Base-by-base conservation (phyloP, 2,888 invertebrate species). In the Microchrysa polita region DNA sequence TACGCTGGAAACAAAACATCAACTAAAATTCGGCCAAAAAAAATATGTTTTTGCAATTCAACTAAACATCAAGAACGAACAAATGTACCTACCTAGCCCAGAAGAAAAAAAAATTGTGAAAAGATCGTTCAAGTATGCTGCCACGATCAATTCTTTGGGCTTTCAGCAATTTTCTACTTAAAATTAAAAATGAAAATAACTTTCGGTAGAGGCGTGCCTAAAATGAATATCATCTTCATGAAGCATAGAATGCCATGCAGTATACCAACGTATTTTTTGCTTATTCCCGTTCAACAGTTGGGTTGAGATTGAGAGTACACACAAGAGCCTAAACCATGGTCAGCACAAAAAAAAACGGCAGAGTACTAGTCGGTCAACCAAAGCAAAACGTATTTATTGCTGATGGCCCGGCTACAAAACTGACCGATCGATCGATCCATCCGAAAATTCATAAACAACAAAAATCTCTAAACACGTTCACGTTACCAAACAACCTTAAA, bases 101-200 rank as follows among this genome's bases (percentile, higher is more conserved):
- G n/a, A n/a, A n/a, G n/a, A 34, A 34, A 61, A n/a, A 61, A 61
- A 61, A n/a, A n/a, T n/a, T n/a, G n/a, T n/a, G n/a, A n/a, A n/a
- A 27, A 34, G 16, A n/a, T 61, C 27, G 59, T 27, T 61, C 61
- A 61, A 61, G 61, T 40, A 40, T 61, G 61, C n/a, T 23, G 40
- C 61, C 4, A 40, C 16, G 40, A n/a, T 23, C 27, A 34, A 61
- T 61, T 61, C 61, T 34, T 61, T 23, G 27, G 60, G 23, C 40
- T 55, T 69, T 69, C 34, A 57, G 69, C 55, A 69, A 69, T 69
- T 69, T 69, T 69, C 55, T 69, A 69, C 55, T 55, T 69, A 40
- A 69, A 69, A 69, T 69, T 69, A 55, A 69, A 69, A 69, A 55
- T 55, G 57, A 55, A 69, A 69, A 69, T 69, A 69, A 40, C 55